Base-by-base conservation (phyloP, 2,797 vertebrate species). In the Neomorphus geoffroyi region DNA sequence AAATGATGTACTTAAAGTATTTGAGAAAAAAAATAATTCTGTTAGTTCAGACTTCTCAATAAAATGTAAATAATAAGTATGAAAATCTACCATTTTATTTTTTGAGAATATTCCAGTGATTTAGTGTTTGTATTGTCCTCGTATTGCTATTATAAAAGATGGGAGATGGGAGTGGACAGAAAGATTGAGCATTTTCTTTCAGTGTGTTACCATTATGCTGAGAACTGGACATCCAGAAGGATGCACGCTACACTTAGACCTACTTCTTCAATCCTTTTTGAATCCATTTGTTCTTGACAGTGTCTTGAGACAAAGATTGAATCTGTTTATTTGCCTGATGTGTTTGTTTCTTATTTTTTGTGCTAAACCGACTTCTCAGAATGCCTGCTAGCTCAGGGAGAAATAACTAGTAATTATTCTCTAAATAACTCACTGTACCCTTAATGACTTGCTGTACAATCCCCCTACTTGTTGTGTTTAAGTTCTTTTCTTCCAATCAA, bases 321-420 rank as follows among this genome's bases (percentile, higher is more conserved):
- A 17, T 10, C 14, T 73, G 2, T 17, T 78, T 74, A 32, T 74
- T 67, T 75, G 16, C 9, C 22, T 10, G 26, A 37, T 1, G 0
- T 1, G 1, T 54, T 67, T 37, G 2, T 2, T 35, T 69, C 18
- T 10, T 80, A 83, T 64, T 1, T 0, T 18, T 84, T n/a, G 13
- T 41, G 10, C 43, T 81, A 37, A 75, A 65, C 7, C 7, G 37
- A 4, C 3, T 45, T 64, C 19, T 72, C 33, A 39, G 41, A 80
- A 71, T 33, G 19, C 10, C 27, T 92, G 3, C 3, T 23, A 24
- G 14, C 53, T 66, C 22, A 46, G n/a, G 37, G 28, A 27, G 13
- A 88, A 80, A 64, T 22, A 65, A 11, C 2, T 46, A 9, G 13
- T 35, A 50, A 37, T 43, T 41, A 11, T 54, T 83, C 14, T 70